Evolutionary conservation across 2,888 invertebrate genomes (phyloP), one percentile per base, ranked within the genome.

Genomic region (Noctua fimbriata): DNA sequence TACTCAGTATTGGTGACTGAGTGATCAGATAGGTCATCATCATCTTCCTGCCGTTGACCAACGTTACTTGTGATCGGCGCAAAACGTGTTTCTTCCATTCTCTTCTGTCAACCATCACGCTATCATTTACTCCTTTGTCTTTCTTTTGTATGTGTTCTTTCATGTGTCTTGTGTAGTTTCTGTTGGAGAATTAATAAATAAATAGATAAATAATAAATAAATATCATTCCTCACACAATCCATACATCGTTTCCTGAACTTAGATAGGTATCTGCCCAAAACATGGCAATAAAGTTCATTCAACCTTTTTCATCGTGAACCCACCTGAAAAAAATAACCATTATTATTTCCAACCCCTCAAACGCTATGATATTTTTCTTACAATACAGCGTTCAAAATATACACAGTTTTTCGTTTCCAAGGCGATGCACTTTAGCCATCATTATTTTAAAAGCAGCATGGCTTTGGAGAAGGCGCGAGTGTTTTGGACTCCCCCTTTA

Each of bases 401-500:
- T 63, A 82, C 73, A 73, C 72, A 65, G 60, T 79, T 70, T 78
- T 85, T 75, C 72, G 6, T 24, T 75, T 67, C 66, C 32, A n/a
- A 44, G 58, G 36, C 74, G 80, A 78, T 86, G 84, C 84, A 86
- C 81, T 78, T 86, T 83, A 69, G 41, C 69, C 77, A 83, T 87
- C 87, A 86, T 85, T 85, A 85, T 85, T 84, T 84, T 86, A 76
- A 86, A 86, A 84, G 79, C 78, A 77, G 67, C 69, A 69, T 73
- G 77, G 44, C 75, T 75, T 83, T 73, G 73, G 75, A 81, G 73
- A 76, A 87, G 78, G 36, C 76, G 78, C 74, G 79, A 69, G 78
- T 89, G 82, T 82, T 84, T 83, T 65, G 69, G 86, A 86, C 76
- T 88, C 80, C 87, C 85, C 87, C 81, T 81, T 72, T 83, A 89